A percentile compares a stretch with the other conserved stretches of the same genome.
These are phyloP conservation scores for Plagodis pulveraria DNA, from an alignment of 2,888 invertebrate genomes.

Conservation along the genomic window DNA sequence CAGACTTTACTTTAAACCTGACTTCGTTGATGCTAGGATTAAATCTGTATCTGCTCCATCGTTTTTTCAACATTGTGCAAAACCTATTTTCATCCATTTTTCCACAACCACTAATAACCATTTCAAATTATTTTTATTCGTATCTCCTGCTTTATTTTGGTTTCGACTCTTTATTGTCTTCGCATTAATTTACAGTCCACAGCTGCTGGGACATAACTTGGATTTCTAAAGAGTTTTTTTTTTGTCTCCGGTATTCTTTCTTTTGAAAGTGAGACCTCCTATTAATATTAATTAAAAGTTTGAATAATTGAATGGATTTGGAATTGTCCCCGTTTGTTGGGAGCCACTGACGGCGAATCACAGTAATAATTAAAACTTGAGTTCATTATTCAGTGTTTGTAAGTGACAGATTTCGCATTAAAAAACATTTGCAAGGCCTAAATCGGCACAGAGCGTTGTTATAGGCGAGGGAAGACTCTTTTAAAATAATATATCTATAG, in stretches of 20 bases:
- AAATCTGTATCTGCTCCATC: constrained; percentile 52
- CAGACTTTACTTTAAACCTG: constrained; percentile 44
- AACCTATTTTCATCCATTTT: constrained; percentile 54
- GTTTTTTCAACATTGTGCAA: constrained; percentile 41
- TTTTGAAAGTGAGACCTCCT: constrained; percentile 80
- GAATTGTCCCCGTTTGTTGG: constrained; percentile 78
- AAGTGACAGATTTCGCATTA: constrained; percentile 59
- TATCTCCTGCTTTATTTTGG: constrained; percentile 70
- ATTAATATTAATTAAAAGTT: constrained; percentile 85
- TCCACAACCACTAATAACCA: constrained; percentile 74
- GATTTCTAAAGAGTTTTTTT: constrained; percentile 81
- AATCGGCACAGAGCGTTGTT: not conserved
- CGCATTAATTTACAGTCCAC: constrained; percentile 82
- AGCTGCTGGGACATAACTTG: constrained; percentile 74
- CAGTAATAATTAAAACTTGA: constrained; percentile 78
- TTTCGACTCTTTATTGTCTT: constrained; percentile 78
- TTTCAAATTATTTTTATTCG: constrained; percentile 72
- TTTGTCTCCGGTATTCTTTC: constrained; percentile 80
- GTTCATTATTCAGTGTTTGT: constrained; percentile 72
- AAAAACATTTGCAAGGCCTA: constrained; percentile 22
- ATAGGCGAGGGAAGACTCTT: constrained; percentile 4
- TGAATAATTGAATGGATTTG: constrained; percentile 82
- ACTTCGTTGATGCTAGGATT: not conserved
- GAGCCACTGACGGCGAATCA: constrained; percentile 71
- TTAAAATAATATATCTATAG: too few species aligned